These are phyloP conservation scores for Platichthys stellatus DNA, from an alignment of 2,113 vertebrate species.

Conservation along the genomic window DNA sequence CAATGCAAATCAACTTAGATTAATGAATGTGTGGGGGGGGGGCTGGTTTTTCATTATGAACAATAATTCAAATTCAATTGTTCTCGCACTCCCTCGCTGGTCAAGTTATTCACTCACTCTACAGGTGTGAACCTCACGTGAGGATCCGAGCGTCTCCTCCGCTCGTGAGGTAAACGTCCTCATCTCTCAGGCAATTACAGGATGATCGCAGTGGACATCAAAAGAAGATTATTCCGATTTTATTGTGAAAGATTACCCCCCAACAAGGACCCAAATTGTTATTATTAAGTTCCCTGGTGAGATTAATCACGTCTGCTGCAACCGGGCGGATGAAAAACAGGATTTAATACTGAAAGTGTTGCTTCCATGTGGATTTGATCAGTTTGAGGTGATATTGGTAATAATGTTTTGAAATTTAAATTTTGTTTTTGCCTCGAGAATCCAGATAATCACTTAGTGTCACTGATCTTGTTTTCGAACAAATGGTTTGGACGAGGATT, in stretches of 20 bases:
- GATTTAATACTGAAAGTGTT: not conserved
- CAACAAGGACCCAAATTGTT: conserved; percentile 35
- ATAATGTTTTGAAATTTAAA: not conserved
- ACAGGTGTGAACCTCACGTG: not conserved
- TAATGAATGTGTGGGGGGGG: too few species aligned
- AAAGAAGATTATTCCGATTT: conserved; percentile 45
- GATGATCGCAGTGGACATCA: conserved; percentile 30
- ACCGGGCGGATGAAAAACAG: not conserved
- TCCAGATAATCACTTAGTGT: too few species aligned
- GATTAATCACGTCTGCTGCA: conserved; percentile 33
- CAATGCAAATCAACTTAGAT: too few species aligned
- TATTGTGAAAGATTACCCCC: conserved; percentile 34
- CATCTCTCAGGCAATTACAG: not conserved
- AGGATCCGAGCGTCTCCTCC: too few species aligned
- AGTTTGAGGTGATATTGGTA: not conserved
- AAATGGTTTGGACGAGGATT: too few species aligned
- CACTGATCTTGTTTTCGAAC: too few species aligned
- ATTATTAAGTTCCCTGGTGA: conserved; percentile 5
- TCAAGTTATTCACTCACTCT: not conserved
- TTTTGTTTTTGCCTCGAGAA: too few species aligned
- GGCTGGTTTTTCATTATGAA: too few species aligned
- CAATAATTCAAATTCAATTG: too few species aligned
- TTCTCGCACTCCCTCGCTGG: too few species aligned
- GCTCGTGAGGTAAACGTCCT: conserved; percentile 6
- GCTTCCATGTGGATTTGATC: too few species aligned